Evolutionary conservation across 2,113 vertebrate species (phyloP).

Genomic region (Australoheros scitulus): DNA sequence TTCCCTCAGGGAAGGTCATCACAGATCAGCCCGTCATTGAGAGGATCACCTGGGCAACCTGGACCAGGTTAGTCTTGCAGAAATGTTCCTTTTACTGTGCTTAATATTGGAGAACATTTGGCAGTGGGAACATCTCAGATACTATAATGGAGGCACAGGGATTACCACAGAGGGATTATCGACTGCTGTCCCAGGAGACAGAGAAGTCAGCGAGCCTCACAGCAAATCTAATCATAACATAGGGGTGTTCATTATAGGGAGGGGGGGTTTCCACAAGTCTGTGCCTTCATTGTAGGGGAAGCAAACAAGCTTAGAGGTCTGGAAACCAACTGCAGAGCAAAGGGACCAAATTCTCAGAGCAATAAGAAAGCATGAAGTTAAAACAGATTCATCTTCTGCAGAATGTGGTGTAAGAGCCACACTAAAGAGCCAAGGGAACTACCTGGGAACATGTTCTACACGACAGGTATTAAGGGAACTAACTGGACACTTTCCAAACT

Average conservation of each 20-base stretch:
- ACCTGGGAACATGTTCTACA: neutral
- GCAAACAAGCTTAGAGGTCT: neutral
- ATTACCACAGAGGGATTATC: too few relatives aligned
- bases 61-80: slow-evolving; percentile 88
- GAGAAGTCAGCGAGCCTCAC: neutral
- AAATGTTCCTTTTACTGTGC: neutral
- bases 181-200: neutral
- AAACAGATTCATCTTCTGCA: too few relatives aligned
- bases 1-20: slow-evolving; percentile 90
- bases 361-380: too few relatives aligned
- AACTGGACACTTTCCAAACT: neutral
- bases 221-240: neutral
- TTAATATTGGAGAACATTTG: neutral
- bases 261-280: neutral
- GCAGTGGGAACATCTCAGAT: neutral
- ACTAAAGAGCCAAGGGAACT: too few relatives aligned
- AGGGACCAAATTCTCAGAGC: too few relatives aligned
- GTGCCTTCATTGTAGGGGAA: neutral
- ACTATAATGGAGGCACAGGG: too few relatives aligned
- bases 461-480: neutral
- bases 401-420: too few relatives aligned
- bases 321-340: neutral
- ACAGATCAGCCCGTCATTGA: slow-evolving; percentile 82
- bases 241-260: neutral
- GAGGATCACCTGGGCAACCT: slow-evolving; percentile 96